Evolutionary conservation across 2,888 invertebrate species (phyloP), one percentile per base, ranked within the genome.

Genomic region (Dorcus hopei): DNA sequence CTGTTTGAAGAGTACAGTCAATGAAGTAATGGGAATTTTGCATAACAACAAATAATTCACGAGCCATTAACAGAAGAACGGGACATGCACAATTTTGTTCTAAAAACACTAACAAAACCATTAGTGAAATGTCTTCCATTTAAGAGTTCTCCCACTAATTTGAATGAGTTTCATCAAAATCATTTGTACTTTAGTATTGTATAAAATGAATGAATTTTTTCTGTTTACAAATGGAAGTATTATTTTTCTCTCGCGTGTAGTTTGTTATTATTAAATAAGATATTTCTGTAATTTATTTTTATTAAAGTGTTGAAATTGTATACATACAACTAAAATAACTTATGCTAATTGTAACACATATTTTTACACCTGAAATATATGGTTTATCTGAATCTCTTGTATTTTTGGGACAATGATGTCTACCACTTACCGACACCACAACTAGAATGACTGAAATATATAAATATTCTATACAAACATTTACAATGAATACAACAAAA

Each of bases 1-100:
- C 59, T 87, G 87, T 54, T 80, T 94, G 48, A 82, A 85, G 65
- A 80, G 85, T 63, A 88, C 93, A 16, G 88, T 94, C 72, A 81
- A 87, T 70, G 87, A 89, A 68, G 88, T 96, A 39, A 65, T 70
- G 48, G 53, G 61, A 49, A 62, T 72, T 63, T 58, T 73, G 49
- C 48, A 55, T 41, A 43, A 39, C 16, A 59, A 55, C 57, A 50
- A 51, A 23, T 23, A 16, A 26, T 56, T 40, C 16, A 39, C 1
- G 11, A 19, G 45, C 4, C n/a, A 33, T 33, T 33, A 33, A 1
- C 6, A 0, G 2, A 26, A 26, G 5, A 26, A 26, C 2, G 5
- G 26, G 26, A 26, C 26, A 3, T 33, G 26, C 26, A 33, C 26
- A 33, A 33, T 6, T 33, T 33, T 33, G 6, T 33, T 33, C 5